Percentiles rank a stretch among this genome's conserved stretches.
phyloP scores from a whole-genome alignment of 2,797 vertebrate genomes.

The Coranthus polyacanthus region DNA sequence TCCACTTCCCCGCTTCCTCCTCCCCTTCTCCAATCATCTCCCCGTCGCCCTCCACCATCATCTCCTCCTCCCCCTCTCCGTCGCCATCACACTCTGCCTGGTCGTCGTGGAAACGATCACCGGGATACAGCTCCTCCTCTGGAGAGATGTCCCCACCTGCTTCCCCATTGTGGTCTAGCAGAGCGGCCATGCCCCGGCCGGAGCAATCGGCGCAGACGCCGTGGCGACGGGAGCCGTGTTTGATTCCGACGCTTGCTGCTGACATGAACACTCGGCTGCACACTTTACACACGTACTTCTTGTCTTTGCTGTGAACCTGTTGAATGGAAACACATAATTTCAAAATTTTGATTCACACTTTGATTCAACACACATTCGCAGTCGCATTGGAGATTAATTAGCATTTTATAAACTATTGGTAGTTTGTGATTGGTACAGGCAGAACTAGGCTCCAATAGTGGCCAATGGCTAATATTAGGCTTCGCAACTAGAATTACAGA shows the following conservation, averaged over 20 bases:
- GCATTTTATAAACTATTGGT: too few relatives aligned
- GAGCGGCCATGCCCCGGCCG: constrained; percentile 86
- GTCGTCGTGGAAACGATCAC: constrained; percentile 85
- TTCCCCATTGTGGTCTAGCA: constrained; percentile 88
- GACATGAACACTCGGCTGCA: constrained; percentile 98
- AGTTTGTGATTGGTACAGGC: too few relatives aligned
- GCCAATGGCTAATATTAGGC: too few relatives aligned
- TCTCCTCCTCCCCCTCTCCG: constrained; percentile 89
- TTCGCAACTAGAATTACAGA: too few relatives aligned
- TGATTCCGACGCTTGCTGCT: constrained; percentile 97
- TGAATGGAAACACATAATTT: constrained; percentile 3
- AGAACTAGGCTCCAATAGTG: too few relatives aligned
- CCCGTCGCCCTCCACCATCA: constrained; percentile 88
- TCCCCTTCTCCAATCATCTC: constrained; percentile 89
- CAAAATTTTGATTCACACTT: not conserved
- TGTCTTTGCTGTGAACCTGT: constrained; percentile 99
- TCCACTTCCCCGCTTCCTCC: constrained; percentile 92
- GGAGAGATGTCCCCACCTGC: constrained; percentile 90
- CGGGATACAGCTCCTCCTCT: constrained; percentile 90
- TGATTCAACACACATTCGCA: not conserved
- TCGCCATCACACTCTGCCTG: constrained; percentile 88
- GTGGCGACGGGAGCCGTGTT: constrained; percentile 95
- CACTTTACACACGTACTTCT: constrained; percentile 98
- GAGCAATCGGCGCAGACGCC: constrained; percentile 95
- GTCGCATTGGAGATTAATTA: too few relatives aligned